Conservation (phyloP, 2,113 vertebrate genomes). For the Paramormyrops kingsleyae region DNA sequence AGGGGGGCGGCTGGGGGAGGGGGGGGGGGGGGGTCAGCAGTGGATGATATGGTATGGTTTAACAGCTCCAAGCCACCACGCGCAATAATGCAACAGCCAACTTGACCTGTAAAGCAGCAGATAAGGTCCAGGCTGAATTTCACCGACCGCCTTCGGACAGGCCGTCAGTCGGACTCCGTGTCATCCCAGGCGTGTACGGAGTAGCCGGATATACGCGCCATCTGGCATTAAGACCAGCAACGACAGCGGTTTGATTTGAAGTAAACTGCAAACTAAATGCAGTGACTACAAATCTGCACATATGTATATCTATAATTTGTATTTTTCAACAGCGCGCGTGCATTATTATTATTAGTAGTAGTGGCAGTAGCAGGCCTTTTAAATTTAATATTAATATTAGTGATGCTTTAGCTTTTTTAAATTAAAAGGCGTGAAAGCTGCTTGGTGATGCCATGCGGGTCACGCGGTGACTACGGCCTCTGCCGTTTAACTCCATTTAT, state of each 20-base stretch:
- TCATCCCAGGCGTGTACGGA: background rate
- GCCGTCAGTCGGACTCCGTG: background rate
- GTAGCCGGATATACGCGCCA: background rate
- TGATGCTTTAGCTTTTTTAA: background rate
- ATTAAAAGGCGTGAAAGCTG: background rate
- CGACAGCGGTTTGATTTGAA: background rate
- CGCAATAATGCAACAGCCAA: conserved; percentile 54
- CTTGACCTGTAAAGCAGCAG: conserved; percentile 32
- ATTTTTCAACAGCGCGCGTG: background rate
- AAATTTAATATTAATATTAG: background rate
- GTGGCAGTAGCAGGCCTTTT: background rate
- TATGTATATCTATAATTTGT: background rate
- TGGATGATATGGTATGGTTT: background rate
- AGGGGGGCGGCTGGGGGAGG: background rate
- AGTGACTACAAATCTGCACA: background rate
- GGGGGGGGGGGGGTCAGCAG: background rate
- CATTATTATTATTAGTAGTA: background rate
- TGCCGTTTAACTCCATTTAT: conserved; percentile 21
- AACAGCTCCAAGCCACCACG: conserved; percentile 15
- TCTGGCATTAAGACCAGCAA: background rate
- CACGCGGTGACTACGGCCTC: background rate
- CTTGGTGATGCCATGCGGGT: background rate
- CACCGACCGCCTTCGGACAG: background rate
- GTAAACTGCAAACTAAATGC: background rate
- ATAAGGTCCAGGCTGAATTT: background rate